Base-by-base conservation (phyloP, 2,113 vertebrate species). In the Paramisgurnus dabryanus region DNA sequence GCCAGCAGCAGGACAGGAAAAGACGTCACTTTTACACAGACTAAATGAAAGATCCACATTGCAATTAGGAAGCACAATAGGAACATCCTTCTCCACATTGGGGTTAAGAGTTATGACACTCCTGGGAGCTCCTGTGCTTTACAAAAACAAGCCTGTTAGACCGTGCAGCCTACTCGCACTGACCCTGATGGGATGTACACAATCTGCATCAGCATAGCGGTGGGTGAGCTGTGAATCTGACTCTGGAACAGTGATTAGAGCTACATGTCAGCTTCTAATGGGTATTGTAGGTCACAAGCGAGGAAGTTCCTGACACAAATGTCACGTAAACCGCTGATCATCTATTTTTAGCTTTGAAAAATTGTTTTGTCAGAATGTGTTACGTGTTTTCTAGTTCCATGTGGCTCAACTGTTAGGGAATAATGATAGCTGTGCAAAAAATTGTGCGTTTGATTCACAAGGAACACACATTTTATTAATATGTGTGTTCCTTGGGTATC, bases 31-130 rank as follows among this genome's bases (percentile, higher is more conserved):
- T 87, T 88, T 85, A 85, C 89, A 86, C 87, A 85, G 86, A 85
- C 86, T 89, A 89, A 92, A 93, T 92, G 89, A 89, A 92, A 91
- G 89, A 89, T 91, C 87, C 89, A 90, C 89, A 90, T 89, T 88
- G 90, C 88, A 91, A 92, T 93, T 92, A 92, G 91, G 90, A 92
- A 93, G 89, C 88, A 93, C 91, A 93, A 91, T 93, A 90, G 90
- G 86, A 92, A 91, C 90, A 91, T 91, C 90, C 90, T 90, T 87
- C 89, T 90, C 85, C 89, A 90, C 84, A 88, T 84, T 83, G 87
- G 87, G 88, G 88, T 91, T 88, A 90, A 88, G 88, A 91, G 89
- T 91, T 90, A 89, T 86, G 86, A 61, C 84, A 83, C 91, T 87
- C 90, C 18, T 41, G 92, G 90, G 92, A 93, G 85, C 87, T 83